Evolutionary conservation across 2,797 vertebrate genomes (phyloP), one percentile per base, ranked within the genome.

Genomic region (Rhinophrynus dorsalis): DNA sequence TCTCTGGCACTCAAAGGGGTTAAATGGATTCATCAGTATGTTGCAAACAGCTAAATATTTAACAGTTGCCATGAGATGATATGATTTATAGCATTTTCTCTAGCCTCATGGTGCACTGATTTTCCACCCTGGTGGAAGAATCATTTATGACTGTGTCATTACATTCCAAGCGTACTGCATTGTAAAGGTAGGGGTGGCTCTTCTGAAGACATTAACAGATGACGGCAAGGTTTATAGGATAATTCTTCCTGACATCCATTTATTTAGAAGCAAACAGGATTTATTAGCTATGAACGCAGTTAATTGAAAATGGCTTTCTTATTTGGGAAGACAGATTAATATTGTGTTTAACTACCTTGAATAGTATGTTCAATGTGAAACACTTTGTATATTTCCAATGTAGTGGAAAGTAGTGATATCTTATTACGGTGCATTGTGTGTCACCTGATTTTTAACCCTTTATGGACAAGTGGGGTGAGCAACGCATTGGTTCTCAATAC

Each of bases 181-280:
- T 23, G n/a, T 12, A 23, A 24, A 24, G 21, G 11, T 4, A 48
- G 20, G n/a, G n/a, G 37, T n/a, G 37, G 37, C 15, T 40, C 3
- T 40, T 40, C 20, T 26, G 38, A 70, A 55, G 21, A 7, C 12
- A 23, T 33, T 60, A 21, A 54, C 24, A 35, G 29, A 63, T 63
- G 50, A 56, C 40, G 40, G 33, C n/a, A n/a, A 26, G 29, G 17
- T 30, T 38, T 55, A 20, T 20, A 17, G 20, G 8, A 56, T 57
- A 64, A 50, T 57, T 35, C 32, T 38, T 37, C 15, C 68, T 56
- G 59, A 29, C 33, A 58, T 29, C 60, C 30, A 57, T 48, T 57
- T 57, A 57, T 50, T 64, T 71, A 42, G 20, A 50, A 30, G 18
- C 23, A 40, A 15, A 56, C 30, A 24, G 54, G 17, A 64, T 64